Percentiles rank a stretch among this genome's conserved stretches.
Conservation (phyloP, 2,888 invertebrate species). For the Amphimallon solstitiale region DNA sequence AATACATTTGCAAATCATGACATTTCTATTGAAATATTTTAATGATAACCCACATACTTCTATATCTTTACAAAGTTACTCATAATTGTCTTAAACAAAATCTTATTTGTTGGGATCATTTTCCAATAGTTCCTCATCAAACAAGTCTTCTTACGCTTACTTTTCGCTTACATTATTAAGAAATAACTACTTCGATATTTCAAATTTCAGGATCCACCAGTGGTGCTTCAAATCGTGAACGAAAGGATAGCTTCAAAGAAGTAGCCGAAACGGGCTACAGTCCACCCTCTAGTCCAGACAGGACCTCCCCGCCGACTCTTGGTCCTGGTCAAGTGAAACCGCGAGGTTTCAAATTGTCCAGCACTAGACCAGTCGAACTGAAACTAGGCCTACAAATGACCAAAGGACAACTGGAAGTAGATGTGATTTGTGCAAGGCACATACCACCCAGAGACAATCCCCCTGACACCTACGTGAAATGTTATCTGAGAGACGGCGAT, state of each 20-base stretch:
- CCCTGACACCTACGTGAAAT: constrained; percentile 93
- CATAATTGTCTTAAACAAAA: no score
- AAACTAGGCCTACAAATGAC: constrained; percentile 89
- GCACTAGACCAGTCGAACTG: constrained; percentile 80
- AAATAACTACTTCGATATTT: no score
- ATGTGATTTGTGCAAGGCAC: constrained; percentile 76
- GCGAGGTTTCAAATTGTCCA: constrained; percentile 75
- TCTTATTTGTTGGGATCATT: no score
- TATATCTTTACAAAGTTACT: no score
- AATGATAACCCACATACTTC: no score
- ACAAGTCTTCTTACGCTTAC: no score
- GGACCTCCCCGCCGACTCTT: constrained; percentile 67
- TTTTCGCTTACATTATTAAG: no score
- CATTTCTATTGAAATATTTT: no score
- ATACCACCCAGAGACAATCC: constrained; percentile 77
- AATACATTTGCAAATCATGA: no score
- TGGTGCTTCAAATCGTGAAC: constrained; percentile 60
- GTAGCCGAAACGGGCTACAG: constrained; percentile 66
- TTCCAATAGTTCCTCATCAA: no score
- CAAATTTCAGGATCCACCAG: constrained; percentile 23
- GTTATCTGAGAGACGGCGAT: constrained; percentile 89
- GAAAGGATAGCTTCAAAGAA: constrained; percentile 71
- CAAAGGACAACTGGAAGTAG: constrained; percentile 92
- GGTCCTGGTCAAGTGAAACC: constrained; percentile 87
- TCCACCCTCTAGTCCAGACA: constrained; percentile 69